Evolutionary conservation across 2,113 vertebrate species (phyloP).

Genomic region (Ophthalmolycus amberensis): DNA sequence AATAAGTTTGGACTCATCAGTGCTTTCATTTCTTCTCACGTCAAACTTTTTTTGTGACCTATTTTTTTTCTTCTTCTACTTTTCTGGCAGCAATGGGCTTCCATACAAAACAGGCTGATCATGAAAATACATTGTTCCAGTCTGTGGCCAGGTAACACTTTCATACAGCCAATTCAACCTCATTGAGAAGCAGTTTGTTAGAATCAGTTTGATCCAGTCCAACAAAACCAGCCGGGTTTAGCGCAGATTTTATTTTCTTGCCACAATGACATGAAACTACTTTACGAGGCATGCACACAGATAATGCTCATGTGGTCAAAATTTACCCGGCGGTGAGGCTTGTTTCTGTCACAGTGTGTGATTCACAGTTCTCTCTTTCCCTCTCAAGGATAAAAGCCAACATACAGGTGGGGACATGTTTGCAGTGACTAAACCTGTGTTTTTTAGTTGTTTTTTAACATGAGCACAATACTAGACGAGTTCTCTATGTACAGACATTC

Average conservation of each 20-base stretch:
- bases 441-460: slow-evolving; percentile 64
- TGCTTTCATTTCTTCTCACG: background rate
- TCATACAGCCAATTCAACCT: background rate
- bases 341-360: slow-evolving; percentile 91
- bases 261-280: slow-evolving; percentile 85
- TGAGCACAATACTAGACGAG: slow-evolving; percentile 84
- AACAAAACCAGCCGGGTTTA: slow-evolving; percentile 59
- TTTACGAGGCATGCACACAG: slow-evolving; percentile 94
- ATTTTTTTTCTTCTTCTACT: background rate
- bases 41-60: background rate
- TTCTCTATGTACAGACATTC: slow-evolving; percentile 86
- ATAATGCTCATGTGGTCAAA: slow-evolving; percentile 80
- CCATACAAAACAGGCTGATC: background rate
- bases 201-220: slow-evolving; percentile 18
- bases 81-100: background rate
- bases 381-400: slow-evolving; percentile 83
- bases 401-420: slow-evolving; percentile 79
- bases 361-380: slow-evolving; percentile 73
- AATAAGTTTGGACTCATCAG: background rate
- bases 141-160: background rate
- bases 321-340: slow-evolving; percentile 87
- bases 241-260: slow-evolving; percentile 80
- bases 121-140: background rate
- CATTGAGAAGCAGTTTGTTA: background rate
- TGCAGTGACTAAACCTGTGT: slow-evolving; percentile 81